Base-by-base conservation (phyloP, 30 jellyfish, hydroid and myxozoan species). In the Aurelia sp. region DNA sequence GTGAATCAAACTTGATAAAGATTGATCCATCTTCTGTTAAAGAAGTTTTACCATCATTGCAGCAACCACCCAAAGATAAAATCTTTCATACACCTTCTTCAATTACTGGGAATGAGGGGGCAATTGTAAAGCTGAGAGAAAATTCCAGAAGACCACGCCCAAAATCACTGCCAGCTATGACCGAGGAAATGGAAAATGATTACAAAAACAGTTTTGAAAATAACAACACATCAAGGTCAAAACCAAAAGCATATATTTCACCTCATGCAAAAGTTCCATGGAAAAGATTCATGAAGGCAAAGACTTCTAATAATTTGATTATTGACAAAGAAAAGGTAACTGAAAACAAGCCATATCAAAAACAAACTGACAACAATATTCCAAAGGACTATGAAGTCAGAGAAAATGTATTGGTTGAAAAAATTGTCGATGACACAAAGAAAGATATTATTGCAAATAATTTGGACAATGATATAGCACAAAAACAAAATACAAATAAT, bases 231-330 rank as follows among this genome's bases (percentile, higher is more conserved):
- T 18, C 50, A 11, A 67, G 58, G 17, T 21, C 62, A 3, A 65
- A 44, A n/a, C 93, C 86, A 13, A 84, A 84, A 57, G 93, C 93
- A 41, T 84, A 84, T 50, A 84, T 70, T 12, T 84, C 93, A n/a
- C 93, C 93, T 2, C 79, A 71, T 73, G 81, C 93, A 13, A 84
- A 84, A 62, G 87, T 84, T 37, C 93, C 82, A 10, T 84, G 93
- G 93, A 84, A 71, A 33, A 60, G 93, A 55, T 61, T 35, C 33
- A 10, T 78, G 44, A 52, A 31, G 44, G 31, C 78, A 62, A 15
- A 40, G 11, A 27, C 61, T 27, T 12, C 22, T 11, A 69, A 69
- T 11, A 12, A 15, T 69, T 13, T 20, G 16, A 31, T 23, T 31
- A 4, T n/a, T 27, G 44, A 50, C 33, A 73, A 48, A n/a, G 30